A percentile compares a stretch with the other conserved stretches of the same genome.
These are phyloP conservation scores for Erebia ligea DNA, from an alignment of 2,888 invertebrate species.

Conservation along the genomic window DNA sequence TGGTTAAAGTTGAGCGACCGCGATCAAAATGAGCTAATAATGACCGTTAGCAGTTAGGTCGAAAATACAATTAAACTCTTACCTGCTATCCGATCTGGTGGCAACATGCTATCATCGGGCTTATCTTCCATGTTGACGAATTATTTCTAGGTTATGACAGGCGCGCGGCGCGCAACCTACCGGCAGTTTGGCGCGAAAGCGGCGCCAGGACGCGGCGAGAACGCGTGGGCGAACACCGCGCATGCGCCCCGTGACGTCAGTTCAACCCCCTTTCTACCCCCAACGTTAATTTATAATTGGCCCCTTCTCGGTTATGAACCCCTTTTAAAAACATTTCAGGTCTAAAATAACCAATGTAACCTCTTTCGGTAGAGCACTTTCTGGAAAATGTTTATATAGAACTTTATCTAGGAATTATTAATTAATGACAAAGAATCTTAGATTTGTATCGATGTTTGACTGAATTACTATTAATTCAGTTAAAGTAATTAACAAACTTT, in stretches of 20 bases:
- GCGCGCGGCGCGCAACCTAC: conserved; percentile 58
- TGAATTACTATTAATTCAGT: no score
- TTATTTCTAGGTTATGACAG: conserved; percentile 60
- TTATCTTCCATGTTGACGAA: conserved; percentile 57
- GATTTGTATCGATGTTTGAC: neutral
- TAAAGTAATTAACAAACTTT: no score
- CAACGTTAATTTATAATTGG: conserved; percentile 47
- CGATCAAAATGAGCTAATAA: conserved; percentile 23
- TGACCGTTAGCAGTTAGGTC: conserved; percentile 8
- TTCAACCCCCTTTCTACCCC: conserved; percentile 57
- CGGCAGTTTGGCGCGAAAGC: conserved; percentile 77
- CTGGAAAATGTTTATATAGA: neutral
- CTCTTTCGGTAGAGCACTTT: neutral
- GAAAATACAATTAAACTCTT: conserved; percentile 45
- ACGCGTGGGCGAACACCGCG: conserved; percentile 64
- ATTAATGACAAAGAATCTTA: neutral
- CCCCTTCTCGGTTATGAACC: conserved; percentile 22
- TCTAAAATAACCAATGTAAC: neutral
- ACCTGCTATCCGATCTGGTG: conserved; percentile 62
- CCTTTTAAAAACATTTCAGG: conserved; percentile 12
- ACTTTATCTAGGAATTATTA: neutral
- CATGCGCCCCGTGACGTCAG: conserved; percentile 74
- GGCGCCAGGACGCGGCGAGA: conserved; percentile 48
- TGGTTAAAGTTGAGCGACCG: conserved; percentile 58
- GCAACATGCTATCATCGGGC: conserved; percentile 49